A percentile compares a stretch with the other conserved stretches of the same genome.
Evolutionary conservation across 2,888 invertebrate genomes (phyloP).

Genomic region (Amphiduros pacificus): DNA sequence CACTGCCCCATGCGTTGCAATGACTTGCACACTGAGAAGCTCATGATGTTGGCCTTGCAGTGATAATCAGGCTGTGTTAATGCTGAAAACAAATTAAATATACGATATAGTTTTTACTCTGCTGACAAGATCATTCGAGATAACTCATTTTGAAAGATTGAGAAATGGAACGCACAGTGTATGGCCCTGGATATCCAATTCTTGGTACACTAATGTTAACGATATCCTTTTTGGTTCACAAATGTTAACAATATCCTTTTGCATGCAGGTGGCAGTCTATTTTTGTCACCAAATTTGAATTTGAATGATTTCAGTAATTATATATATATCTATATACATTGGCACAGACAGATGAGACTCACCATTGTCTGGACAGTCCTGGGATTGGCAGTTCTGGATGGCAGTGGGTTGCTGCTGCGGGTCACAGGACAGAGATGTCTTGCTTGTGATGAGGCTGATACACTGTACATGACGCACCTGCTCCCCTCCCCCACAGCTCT

Average conservation of each 20-base stretch:
- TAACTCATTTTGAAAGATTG: too few species aligned
- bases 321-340: too few species aligned
- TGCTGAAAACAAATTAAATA: background rate
- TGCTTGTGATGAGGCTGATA: constrained; percentile 52
- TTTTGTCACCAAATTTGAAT: too few species aligned
- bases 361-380: constrained; percentile 45
- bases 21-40: constrained; percentile 43
- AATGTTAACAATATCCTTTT: too few species aligned
- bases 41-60: constrained; percentile 47
- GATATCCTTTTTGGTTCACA: too few species aligned
- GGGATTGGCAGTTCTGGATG: constrained; percentile 50
- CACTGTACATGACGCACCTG: constrained; percentile 60
- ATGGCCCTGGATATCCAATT: too few species aligned
- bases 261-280: too few species aligned
- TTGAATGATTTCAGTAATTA: too few species aligned
- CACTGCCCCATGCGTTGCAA: constrained; percentile 47
- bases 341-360: too few species aligned
- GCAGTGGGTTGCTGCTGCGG: constrained; percentile 45
- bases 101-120: background rate
- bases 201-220: too few species aligned
- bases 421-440: constrained; percentile 49
- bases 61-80: background rate
- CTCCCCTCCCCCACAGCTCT: constrained; percentile 58
- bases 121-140: too few species aligned
- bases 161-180: too few species aligned